phyloP scores from a whole-genome alignment of 2,888 invertebrate species.

The Ophion ventricosus region DNA sequence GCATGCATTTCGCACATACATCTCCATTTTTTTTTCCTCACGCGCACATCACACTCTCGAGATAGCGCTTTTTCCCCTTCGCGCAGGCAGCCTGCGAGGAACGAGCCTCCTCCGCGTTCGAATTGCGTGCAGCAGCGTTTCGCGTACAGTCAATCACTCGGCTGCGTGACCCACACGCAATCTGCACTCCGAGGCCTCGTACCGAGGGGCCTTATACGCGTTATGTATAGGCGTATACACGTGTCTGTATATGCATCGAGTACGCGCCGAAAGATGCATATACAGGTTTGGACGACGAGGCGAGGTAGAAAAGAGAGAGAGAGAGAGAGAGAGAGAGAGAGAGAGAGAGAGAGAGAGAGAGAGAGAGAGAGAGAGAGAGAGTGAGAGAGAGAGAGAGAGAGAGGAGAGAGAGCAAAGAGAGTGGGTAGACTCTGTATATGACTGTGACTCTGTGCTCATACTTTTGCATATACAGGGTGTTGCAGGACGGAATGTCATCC shows the following conservation, averaged over 20 bases:
- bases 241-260: conserved; percentile 38
- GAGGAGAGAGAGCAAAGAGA: background rate
- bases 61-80: conserved; percentile 52
- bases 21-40: conserved; percentile 34
- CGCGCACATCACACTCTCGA: conserved; percentile 41
- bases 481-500: too few species aligned
- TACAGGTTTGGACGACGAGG: conserved; percentile 14
- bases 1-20: conserved; percentile 23
- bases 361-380: too few species aligned
- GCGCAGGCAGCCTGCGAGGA: conserved; percentile 17
- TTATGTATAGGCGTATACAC: conserved; percentile 11
- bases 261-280: conserved; percentile 35
- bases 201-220: conserved; percentile 12
- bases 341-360: conserved; percentile 9
- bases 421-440: conserved; percentile 20
- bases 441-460: conserved; percentile 42
- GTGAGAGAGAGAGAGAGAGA: background rate
- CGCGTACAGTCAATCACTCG: conserved; percentile 64
- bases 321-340: background rate
- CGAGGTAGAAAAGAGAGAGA: background rate
- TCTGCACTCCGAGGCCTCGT: conserved; percentile 72
- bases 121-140: conserved; percentile 52
- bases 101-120: conserved; percentile 49
- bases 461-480: background rate
- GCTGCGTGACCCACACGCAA: conserved; percentile 72